Evolutionary conservation across 2,797 vertebrate genomes (phyloP).

Genomic region (Onychomys torridus): DNA sequence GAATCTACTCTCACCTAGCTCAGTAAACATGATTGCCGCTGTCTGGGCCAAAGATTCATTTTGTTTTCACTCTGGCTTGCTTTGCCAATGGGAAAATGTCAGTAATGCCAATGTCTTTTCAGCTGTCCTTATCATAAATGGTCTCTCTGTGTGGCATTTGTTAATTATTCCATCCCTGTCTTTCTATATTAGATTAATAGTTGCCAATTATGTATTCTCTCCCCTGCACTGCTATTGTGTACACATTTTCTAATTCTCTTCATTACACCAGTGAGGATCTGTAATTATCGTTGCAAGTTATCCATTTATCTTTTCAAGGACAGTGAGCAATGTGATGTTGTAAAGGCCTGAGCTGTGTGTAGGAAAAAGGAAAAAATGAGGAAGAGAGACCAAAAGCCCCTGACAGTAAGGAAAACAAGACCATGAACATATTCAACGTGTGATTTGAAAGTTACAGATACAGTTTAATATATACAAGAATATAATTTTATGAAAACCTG

Average conservation of each 20-base stretch:
- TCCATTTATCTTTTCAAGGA: constrained; percentile 84
- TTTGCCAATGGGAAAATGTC: constrained; percentile 76
- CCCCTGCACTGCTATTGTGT: constrained; percentile 83
- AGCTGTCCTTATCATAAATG: constrained; percentile 83
- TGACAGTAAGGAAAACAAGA: neutral
- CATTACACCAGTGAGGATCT: constrained; percentile 85
- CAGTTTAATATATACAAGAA: neutral
- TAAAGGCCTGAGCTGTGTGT: constrained; percentile 1
- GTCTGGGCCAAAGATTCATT: constrained; percentile 75
- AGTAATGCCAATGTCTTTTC: constrained; percentile 78
- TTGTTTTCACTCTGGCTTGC: constrained; percentile 67
- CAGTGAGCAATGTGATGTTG: constrained; percentile 80
- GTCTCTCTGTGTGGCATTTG: constrained; percentile 79
- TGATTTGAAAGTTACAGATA: neutral
- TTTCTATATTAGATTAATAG: constrained; percentile 87
- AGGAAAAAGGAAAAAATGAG: neutral
- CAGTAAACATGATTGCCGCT: constrained; percentile 61
- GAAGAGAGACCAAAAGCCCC: neutral
- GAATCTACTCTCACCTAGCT: constrained; percentile 48
- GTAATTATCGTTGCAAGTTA: constrained; percentile 85
- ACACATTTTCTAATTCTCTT: constrained; percentile 86
- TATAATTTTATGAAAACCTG: constrained; percentile 12
- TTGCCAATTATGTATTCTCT: constrained; percentile 84
- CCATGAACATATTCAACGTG: constrained; percentile 59
- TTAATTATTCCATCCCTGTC: constrained; percentile 83